Evolutionary conservation across 2,113 vertebrate species (phyloP).

Genomic region (Podiceps cristatus): DNA sequence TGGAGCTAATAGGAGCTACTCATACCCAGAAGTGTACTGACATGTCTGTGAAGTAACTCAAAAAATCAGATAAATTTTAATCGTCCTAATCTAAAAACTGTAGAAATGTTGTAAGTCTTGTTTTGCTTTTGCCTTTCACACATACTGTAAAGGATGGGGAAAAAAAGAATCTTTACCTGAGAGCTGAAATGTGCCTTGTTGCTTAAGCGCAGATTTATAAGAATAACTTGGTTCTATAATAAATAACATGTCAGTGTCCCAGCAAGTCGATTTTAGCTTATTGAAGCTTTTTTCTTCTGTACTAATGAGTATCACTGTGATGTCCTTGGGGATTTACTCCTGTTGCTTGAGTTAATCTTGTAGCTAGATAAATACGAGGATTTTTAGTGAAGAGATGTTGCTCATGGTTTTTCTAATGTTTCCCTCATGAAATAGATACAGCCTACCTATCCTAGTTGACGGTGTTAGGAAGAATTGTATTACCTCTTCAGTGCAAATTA

Average conservation of each 20-base stretch:
- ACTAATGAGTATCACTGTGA: background rate
- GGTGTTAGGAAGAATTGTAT: background rate
- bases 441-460: background rate
- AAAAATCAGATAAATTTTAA: background rate
- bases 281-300: background rate
- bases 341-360: background rate
- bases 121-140: background rate
- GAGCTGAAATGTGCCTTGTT: background rate
- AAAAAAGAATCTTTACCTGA: background rate
- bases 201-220: background rate
- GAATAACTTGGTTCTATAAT: background rate
- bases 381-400: background rate
- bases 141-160: background rate
- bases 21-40: background rate
- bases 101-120: background rate
- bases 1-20: background rate
- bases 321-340: background rate
- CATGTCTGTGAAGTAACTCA: background rate
- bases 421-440: background rate
- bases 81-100: background rate
- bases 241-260: background rate
- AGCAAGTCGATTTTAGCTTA: background rate
- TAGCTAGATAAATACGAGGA: background rate
- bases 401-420: background rate
- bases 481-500: background rate